A percentile compares a stretch with the other conserved stretches of the same genome.
Evolutionary conservation across 2,113 vertebrate genomes (phyloP).

Genomic region (Grammomys surdaster): DNA sequence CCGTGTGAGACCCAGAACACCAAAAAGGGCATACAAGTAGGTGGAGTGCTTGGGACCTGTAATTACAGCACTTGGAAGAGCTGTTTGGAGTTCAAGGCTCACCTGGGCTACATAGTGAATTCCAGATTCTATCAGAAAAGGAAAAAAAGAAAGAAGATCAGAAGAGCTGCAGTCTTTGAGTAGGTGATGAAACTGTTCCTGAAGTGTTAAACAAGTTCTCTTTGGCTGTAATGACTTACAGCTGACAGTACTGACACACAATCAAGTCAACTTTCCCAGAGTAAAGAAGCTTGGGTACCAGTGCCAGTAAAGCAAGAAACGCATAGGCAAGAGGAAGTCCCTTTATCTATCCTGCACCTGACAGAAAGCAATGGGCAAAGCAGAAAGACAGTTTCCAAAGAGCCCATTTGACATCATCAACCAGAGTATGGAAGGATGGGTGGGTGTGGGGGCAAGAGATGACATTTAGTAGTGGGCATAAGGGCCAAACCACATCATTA

Average conservation of each 20-base stretch:
- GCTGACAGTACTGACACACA: not conserved
- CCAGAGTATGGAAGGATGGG: not conserved
- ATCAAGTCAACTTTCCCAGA: not conserved
- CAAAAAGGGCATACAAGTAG: not conserved
- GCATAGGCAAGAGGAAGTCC: not conserved
- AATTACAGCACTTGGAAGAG: not conserved
- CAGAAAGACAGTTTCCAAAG: not conserved
- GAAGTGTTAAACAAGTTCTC: not conserved
- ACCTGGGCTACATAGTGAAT: not conserved
- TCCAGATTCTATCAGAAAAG: not conserved
- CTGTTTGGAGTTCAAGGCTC: not conserved
- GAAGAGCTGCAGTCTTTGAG: not conserved
- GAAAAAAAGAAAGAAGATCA: not conserved
- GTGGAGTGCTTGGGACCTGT: not conserved
- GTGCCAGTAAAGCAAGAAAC: not conserved
- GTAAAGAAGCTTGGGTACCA: not conserved
- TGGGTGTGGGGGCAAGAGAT: not conserved
- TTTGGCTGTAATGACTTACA: not conserved
- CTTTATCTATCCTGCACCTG: not conserved
- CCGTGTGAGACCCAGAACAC: not conserved
- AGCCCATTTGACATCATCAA: not conserved
- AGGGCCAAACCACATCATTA: not conserved
- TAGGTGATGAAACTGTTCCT: not conserved
- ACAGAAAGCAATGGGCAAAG: conserved; percentile 30
- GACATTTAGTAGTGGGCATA: not conserved